Conservation (phyloP, 30 jellyfish, hydroid and myxozoan species). For the Calvadosia cruxmelitensis region DNA sequence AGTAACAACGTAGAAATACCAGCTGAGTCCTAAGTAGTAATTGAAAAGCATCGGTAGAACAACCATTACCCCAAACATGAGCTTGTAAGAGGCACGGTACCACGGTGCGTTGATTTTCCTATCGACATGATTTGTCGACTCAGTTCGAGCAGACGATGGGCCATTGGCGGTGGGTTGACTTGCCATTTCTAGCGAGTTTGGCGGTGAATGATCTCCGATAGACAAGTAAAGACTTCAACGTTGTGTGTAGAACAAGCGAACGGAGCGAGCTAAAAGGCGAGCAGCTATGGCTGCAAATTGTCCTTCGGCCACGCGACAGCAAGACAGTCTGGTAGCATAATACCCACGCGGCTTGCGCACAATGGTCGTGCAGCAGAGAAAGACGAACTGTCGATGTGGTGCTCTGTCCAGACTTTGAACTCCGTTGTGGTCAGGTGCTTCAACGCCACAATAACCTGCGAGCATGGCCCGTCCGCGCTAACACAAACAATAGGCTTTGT, state of each 20-base stretch:
- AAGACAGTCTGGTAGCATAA: no score
- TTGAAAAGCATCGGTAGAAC: background rate
- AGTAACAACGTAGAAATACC: background rate
- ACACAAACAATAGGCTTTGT: background rate
- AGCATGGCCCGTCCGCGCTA: background rate
- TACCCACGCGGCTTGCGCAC: background rate
- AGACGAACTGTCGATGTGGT: background rate
- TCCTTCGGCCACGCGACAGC: no score
- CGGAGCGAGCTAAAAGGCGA: no score
- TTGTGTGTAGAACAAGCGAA: no score
- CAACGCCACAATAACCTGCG: background rate
- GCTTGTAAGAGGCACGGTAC: background rate
- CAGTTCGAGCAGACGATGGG: no score
- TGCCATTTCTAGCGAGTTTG: background rate
- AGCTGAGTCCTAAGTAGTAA: background rate
- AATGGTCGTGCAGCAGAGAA: background rate
- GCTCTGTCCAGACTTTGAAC: background rate
- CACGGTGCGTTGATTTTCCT: conserved; percentile 1
- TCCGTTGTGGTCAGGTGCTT: background rate
- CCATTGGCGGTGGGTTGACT: background rate
- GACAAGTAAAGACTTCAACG: no score
- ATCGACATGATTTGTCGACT: background rate
- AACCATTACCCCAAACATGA: background rate
- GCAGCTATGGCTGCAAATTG: no score
- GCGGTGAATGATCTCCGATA: no score